phyloP scores from a whole-genome alignment of 2,113 vertebrate species.

The Psettodes erumei region DNA sequence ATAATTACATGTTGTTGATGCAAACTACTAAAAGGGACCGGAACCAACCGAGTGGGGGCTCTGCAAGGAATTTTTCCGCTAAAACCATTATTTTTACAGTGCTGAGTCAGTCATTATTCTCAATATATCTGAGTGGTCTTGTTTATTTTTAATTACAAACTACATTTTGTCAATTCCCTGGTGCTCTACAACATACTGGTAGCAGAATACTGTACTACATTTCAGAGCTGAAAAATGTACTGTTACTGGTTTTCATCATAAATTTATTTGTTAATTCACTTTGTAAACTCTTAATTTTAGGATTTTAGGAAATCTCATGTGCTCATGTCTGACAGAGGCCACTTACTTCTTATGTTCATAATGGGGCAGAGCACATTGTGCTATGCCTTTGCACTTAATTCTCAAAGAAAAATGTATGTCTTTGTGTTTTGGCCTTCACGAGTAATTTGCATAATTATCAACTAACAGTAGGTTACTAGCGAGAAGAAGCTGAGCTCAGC shows the following conservation, averaged over 20 bases:
- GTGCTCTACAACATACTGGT: too few relatives aligned
- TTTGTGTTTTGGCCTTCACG: slow-evolving; percentile 32
- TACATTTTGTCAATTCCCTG: too few relatives aligned
- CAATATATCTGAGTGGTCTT: background rate
- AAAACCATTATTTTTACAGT: background rate
- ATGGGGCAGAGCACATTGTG: slow-evolving; percentile 3
- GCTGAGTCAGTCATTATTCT: background rate
- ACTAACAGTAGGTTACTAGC: slow-evolving; percentile 14
- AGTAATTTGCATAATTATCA: slow-evolving; percentile 31
- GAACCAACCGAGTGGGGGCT: background rate
- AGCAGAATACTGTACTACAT: background rate
- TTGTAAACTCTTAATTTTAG: background rate
- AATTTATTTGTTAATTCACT: background rate
- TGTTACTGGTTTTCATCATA: background rate
- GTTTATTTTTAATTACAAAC: background rate
- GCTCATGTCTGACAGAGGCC: background rate
- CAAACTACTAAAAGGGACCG: background rate
- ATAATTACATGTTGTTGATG: background rate
- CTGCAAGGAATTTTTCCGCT: background rate
- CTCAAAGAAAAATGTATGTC: slow-evolving; percentile 10
- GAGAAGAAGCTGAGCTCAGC: slow-evolving; percentile 51
- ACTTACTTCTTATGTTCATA: background rate
- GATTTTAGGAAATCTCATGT: background rate
- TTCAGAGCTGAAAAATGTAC: background rate
- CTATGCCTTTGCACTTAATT: slow-evolving; percentile 2